phyloP scores from a whole-genome alignment of 1,140 invertebrate genomes.

The Drosophila nannoptera region DNA sequence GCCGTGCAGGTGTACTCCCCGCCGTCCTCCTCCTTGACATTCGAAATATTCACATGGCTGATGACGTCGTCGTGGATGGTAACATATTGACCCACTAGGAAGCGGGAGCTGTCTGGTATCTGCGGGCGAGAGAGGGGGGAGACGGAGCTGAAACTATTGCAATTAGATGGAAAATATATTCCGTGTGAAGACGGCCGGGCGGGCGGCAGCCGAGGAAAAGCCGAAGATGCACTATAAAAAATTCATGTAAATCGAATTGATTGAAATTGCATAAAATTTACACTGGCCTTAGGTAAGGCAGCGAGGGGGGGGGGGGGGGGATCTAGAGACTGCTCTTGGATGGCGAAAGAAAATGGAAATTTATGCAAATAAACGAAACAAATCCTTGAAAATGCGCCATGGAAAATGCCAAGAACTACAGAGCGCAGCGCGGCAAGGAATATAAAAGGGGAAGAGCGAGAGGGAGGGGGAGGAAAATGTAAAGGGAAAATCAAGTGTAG shows the following conservation, averaged over 20 bases:
- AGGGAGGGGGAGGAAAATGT: slow-evolving; percentile 9
- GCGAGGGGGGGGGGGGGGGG: not conserved
- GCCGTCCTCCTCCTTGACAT: slow-evolving; percentile 92
- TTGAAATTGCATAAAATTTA: slow-evolving; percentile 74
- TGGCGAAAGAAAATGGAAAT: slow-evolving; percentile 62
- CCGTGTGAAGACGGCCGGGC: not conserved
- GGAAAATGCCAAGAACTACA: slow-evolving; percentile 18
- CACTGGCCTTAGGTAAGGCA: slow-evolving; percentile 34
- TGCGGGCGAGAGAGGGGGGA: slow-evolving; percentile 16
- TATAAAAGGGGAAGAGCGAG: not conserved
- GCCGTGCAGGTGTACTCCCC: slow-evolving; percentile 94
- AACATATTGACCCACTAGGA: slow-evolving; percentile 93
- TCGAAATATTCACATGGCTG: slow-evolving; percentile 95
- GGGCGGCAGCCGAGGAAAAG: not conserved
- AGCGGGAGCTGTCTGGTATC: slow-evolving; percentile 82
- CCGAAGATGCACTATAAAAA: slow-evolving; percentile 40
- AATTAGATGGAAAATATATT: slow-evolving; percentile 43
- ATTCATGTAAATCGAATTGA: slow-evolving; percentile 75
- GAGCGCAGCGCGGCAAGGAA: slow-evolving; percentile 12
- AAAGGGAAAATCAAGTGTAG: slow-evolving; percentile 43
- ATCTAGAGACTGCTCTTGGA: not conserved
- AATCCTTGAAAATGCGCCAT: slow-evolving; percentile 64
- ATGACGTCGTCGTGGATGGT: slow-evolving; percentile 95
- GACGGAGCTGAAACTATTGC: slow-evolving; percentile 28
- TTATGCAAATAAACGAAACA: slow-evolving; percentile 77